Evolutionary conservation across 2,797 vertebrate genomes (phyloP), one percentile per base, ranked within the genome.

Genomic region (Hozukius guyotensis): DNA sequence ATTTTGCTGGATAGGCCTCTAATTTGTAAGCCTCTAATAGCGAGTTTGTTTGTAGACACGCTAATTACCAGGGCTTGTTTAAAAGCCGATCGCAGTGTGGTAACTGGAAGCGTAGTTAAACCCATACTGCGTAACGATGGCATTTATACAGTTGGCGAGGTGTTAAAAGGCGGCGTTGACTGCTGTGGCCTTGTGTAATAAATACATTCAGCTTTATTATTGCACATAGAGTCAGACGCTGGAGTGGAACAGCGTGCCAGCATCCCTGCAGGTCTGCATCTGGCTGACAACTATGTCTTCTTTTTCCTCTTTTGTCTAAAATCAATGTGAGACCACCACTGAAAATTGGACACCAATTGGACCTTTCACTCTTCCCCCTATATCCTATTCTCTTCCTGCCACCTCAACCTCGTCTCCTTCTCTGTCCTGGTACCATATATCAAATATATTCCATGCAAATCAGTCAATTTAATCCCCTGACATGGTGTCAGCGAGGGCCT

Each of bases 381-480:
- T 34, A n/a, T 65, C 18, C 20, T 59, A 3, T 63, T 80, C 22
- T 55, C 20, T 14, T 49, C 46, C 71, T 74, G 12, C 1, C 25
- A 36, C 60, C 53, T 29, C 75, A 66, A 22, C 18, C 57, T 81
- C 36, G 3, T 49, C 70, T 75, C 38, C 49, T 69, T 59, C 49
- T 68, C 74, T 69, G 63, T 62, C 68, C 73, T 67, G 72, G 14
- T 60, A 78, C 22, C 46, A 76, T 53, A 24, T 68, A 60, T 56
- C 46, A 49, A 49, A 68, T 80, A 77, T 68, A 88, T 82, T 86
- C 68, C 77, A 92, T 92, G 91, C 84, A 93, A 92, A 94, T 94
- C 81, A 88, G 80, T 88, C 82, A 81, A 89, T 91, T 90, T 87
- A 91, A 92, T 91, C 88, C 88, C 81, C 32, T 87, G 82, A 86